Evolutionary conservation across 1,140 invertebrate genomes (phyloP), one percentile per base, ranked within the genome.

Genomic region (Varroa destructor): DNA sequence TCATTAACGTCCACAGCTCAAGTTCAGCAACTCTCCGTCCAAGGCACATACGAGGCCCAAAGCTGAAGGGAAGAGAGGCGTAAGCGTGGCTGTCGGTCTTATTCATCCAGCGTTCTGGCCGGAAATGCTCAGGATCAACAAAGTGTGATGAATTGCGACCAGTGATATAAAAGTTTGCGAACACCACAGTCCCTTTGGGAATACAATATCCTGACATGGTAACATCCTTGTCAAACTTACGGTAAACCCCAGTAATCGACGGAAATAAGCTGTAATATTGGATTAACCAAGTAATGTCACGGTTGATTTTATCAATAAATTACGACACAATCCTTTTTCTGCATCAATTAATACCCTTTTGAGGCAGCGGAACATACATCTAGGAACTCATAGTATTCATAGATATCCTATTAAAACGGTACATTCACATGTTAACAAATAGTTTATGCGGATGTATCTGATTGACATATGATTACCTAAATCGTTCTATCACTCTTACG

Each of bases 61-160:
- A 85, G 0, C 86, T 85, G 74, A 87, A 87, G 0, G 84, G 84
- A 51, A 79, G 77, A 73, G 80, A 82, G 5, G 82, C 81, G 71
- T 85, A 86, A 0, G 51, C 42, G 0, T 40, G 25, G 10, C 56
- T 71, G 0, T 12, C 40, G 6, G 14, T 25, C 2, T 70, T 42
- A 1, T 51, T 73, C 14, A 74, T 14, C 72, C 72, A 75, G n/a
- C 75, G 56, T 43, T 75, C 75, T 1, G 75, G 75, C 40, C 58
- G 61, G 43, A 70, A 75, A 42, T 75, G 72, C 1, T 86, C 73
- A 0, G 90, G 85, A 25, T 86, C 78, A 1, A 81, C 74, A 73
- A 91, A 89, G 78, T 90, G 85, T 78, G 70, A 81, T 79, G 1
- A 83, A 81, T 80, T 86, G 75, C 56, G 75, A 76, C 14, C 71